Evolutionary conservation across 2,797 vertebrate genomes (phyloP).

Genomic region (Cossypha niveicapilla): DNA sequence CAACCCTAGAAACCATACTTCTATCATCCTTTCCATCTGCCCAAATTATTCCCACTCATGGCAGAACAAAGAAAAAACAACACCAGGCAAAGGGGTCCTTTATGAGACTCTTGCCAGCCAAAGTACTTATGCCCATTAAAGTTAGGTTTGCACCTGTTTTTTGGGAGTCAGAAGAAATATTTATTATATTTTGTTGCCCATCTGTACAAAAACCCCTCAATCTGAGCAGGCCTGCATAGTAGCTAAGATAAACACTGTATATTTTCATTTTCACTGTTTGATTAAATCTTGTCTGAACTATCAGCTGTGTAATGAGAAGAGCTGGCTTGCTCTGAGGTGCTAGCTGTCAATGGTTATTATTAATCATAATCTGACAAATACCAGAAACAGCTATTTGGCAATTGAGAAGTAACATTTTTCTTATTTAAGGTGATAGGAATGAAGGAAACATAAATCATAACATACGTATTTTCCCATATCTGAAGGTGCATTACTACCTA

Average conservation of each 20-base stretch:
- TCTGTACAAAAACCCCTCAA: not conserved
- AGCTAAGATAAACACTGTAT: not conserved
- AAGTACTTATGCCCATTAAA: not conserved
- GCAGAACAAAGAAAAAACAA: not conserved
- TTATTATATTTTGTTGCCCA: not conserved
- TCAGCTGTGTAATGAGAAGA: constrained; percentile 16
- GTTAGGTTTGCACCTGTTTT: not conserved
- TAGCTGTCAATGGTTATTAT: constrained; percentile 36
- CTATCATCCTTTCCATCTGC: not conserved
- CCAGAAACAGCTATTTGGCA: constrained; percentile 59
- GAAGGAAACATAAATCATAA: constrained; percentile 69
- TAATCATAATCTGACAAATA: constrained; percentile 47
- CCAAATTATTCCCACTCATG: not conserved
- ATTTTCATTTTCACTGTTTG: constrained; percentile 17
- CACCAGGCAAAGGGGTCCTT: not conserved
- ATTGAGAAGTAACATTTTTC: constrained; percentile 60
- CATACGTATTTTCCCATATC: constrained; percentile 21
- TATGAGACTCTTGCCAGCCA: not conserved
- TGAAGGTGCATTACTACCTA: constrained; percentile 35
- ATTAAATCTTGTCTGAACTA: constrained; percentile 53
- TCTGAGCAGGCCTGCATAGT: constrained; percentile 10
- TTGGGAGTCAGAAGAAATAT: not conserved
- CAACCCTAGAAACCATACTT: not conserved
- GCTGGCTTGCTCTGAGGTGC: constrained; percentile 14
- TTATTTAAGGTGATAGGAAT: constrained; percentile 67